Evolutionary conservation across 2,113 vertebrate species (phyloP), one percentile per base, ranked within the genome.

Genomic region (Bos taurus): DNA sequence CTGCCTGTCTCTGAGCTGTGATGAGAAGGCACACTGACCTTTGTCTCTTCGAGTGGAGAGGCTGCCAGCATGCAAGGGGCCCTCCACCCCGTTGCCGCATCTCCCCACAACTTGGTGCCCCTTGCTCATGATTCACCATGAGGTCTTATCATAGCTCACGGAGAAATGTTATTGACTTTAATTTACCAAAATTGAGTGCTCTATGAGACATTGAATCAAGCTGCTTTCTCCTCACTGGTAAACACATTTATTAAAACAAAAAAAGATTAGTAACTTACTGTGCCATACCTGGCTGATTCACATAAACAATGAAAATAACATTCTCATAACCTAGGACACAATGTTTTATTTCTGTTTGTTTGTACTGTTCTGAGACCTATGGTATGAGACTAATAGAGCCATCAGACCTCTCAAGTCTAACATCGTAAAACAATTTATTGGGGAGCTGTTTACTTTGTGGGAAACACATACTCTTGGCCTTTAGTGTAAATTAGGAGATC

Each of bases 171-270:
- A 98, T 95, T 97, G 94, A 94, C 87, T 98, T 97, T 98, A 96
- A 97, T 97, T 98, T 96, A 85, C 81, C 52, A 84, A 94, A 98
- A 98, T 92, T 92, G 95, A 95, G 92, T 96, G 90, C 67, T 92
- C 90, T 94, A 3, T 90, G 95, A 97, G 91, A 94, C 71, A 93
- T 2, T 95, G 97, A 97, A 95, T 97, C 96, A 96, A 81, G 67
- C 94, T 95, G 82, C 67, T 93, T 97, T 97, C 85, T 94, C 67
- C 71, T 94, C 64, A 52, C 93, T 96, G 46, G 92, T 98, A 98
- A 98, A 97, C 97, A 98, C 90, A 95, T 97, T 98, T 95, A 96
- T 97, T 98, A 96, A 95, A 92, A 93, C 36, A 92, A 78, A 92
- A 74, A 81, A 95, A 97, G 96, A 96, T 92, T 93, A 96, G 95